Conservation (phyloP, 2,888 invertebrate species). For the Brachynemurus nebulosus region DNA sequence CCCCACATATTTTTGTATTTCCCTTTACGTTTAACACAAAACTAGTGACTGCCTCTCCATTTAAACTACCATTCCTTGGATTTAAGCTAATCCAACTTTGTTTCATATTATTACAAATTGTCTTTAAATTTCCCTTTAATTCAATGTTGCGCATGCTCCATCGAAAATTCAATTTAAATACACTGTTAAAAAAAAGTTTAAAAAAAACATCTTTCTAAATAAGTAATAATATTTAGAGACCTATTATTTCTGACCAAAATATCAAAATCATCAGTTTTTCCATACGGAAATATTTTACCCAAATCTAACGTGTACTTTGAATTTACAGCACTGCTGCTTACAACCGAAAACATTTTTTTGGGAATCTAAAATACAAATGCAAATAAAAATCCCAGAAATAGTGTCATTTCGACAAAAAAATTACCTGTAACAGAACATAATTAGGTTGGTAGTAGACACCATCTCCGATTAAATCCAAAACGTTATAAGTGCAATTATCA, state of each 20-base stretch:
- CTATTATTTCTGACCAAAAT: constrained; percentile 23
- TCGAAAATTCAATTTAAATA: constrained; percentile 21
- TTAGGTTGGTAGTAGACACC: constrained; percentile 27
- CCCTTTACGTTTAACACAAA: constrained; percentile 24
- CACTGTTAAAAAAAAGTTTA: constrained; percentile 14
- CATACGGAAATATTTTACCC: constrained; percentile 16
- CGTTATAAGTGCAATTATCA: constrained; percentile 29
- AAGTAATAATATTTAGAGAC: constrained; percentile 13
- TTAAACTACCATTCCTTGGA: constrained; percentile 22
- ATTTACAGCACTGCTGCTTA: constrained; percentile 15
- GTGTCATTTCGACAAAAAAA: no score
- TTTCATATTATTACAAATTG: constrained; percentile 16
- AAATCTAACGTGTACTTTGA: constrained; percentile 21
- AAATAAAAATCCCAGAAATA: no score
- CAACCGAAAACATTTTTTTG: constrained; percentile 9
- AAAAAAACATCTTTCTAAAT: not conserved
- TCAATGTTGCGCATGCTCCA: constrained; percentile 22
- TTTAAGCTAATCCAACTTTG: constrained; percentile 22
- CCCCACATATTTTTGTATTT: constrained; percentile 19
- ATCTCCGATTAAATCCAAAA: constrained; percentile 33
- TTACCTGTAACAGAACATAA: constrained; percentile 18
- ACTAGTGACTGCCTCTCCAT: constrained; percentile 22
- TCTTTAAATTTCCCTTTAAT: not conserved
- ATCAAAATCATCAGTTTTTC: constrained; percentile 9
- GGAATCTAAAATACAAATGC: not conserved